Evolutionary conservation across 2,797 vertebrate species (phyloP), one percentile per base, ranked within the genome.

Genomic region (Mionectes olivaceus): DNA sequence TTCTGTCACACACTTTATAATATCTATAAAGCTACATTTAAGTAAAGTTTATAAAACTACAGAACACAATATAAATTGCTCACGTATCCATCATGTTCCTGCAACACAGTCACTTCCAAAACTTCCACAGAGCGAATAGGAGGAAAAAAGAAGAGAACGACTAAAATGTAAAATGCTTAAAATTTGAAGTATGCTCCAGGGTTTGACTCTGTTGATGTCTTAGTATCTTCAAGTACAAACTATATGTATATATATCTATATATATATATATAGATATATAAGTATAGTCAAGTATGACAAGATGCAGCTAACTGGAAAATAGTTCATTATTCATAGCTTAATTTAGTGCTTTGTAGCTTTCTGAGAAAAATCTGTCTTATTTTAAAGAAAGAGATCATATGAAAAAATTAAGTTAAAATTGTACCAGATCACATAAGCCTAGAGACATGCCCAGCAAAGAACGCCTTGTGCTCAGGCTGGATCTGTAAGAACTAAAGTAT

Each of bases 171-270:
- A 77, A 87, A 47, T 37, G 15, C 41, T 94, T 93, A 93, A 91
- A 39, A 89, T 68, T 83, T 43, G 10, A 91, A 60, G 13, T 83
- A 65, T 93, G 41, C 39, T 43, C 63, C 39, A 37, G 6, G 18
- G 94, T 96, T 97, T 85, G 9, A 88, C 76, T 96, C 59, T 75
- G 24, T 53, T 65, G 70, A 70, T 89, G 37, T 50, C 84, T 90
- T 80, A 77, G 43, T 74, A 80, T 53, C 27, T 84, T 74, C n/a
- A 74, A 89, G 44, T 86, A 69, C 13, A 90, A 55, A 93, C 50
- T 61, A 43, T 22, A 18, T 35, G 24, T 27, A 27, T 49, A 13
- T 12, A 47, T 23, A 13, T 22, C 11, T 22, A 46, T 46, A 47
- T 23, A 47, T 47, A 49, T 15, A 15, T 68, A 43, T 24, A 18